Conservation (phyloP, 2,113 vertebrate genomes). For the Oncorhynchus keta region DNA sequence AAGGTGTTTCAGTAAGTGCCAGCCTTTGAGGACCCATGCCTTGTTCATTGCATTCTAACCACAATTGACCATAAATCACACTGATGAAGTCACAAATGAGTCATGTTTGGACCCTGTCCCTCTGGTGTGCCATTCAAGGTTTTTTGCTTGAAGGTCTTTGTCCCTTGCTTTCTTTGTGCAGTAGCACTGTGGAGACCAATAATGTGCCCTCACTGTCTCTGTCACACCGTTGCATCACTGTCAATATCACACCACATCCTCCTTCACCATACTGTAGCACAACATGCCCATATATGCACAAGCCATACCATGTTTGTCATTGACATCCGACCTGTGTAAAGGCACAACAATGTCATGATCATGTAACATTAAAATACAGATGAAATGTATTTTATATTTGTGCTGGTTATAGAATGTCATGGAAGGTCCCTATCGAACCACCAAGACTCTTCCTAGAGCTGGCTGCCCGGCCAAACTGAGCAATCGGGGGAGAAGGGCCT, state of each 20-base stretch:
- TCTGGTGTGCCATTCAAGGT: background rate
- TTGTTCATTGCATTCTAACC: too few species aligned
- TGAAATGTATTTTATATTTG: too few species aligned
- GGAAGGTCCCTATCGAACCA: too few species aligned
- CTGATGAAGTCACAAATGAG: too few species aligned
- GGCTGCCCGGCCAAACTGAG: too few species aligned
- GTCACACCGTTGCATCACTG: constrained; percentile 40
- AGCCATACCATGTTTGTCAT: constrained; percentile 16
- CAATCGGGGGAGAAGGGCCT: too few species aligned
- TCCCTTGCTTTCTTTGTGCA: constrained; percentile 6
- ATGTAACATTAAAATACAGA: background rate
- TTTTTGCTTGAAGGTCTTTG: background rate
- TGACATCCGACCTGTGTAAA: constrained; percentile 13
- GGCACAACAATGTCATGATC: constrained; percentile 19
- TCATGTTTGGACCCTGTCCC: background rate
- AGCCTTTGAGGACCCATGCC: too few species aligned
- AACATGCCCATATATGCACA: constrained; percentile 41
- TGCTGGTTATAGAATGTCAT: too few species aligned
- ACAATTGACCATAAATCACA: too few species aligned
- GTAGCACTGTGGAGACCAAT: background rate
- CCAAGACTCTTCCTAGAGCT: too few species aligned
- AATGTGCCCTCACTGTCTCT: constrained; percentile 29
- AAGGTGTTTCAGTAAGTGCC: too few species aligned
- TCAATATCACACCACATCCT: constrained; percentile 8
- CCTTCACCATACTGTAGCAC: constrained; percentile 1